Percentiles rank a stretch among this genome's conserved stretches.
These are phyloP conservation scores for Leptinotarsa texana DNA, from an alignment of 1,140 invertebrate species.

Conservation along the genomic window DNA sequence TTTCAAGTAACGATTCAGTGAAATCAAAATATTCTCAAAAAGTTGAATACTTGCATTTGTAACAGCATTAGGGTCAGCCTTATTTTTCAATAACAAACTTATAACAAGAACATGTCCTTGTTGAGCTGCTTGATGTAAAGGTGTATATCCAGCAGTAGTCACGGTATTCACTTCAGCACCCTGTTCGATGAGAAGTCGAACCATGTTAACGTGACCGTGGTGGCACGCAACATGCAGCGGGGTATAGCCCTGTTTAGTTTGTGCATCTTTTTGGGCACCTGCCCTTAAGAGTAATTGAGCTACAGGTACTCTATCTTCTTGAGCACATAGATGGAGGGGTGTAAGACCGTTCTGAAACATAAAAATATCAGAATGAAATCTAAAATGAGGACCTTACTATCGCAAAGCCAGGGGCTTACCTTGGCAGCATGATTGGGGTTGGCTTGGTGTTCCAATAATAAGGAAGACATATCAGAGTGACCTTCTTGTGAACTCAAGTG, in stretches of 20 bases:
- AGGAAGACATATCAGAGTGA: conserved; percentile 83
- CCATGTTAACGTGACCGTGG: conserved; percentile 95
- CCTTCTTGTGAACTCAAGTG: conserved; percentile 95
- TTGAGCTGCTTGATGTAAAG: conserved; percentile 96
- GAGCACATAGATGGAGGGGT: conserved; percentile 86
- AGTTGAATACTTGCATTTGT: conserved; percentile 77
- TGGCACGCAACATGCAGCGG: conserved; percentile 96
- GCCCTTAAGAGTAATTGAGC: conserved; percentile 82
- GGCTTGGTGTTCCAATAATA: conserved; percentile 80
- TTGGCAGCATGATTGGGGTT: conserved; percentile 80
- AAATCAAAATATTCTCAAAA: conserved; percentile 12
- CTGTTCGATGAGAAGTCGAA: conserved; percentile 83
- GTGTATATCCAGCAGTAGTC: conserved; percentile 91
- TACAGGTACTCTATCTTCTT: conserved; percentile 90
- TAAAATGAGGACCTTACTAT: conserved; percentile 1
- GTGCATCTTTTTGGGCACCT: conserved; percentile 77
- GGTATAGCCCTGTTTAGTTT: conserved; percentile 94
- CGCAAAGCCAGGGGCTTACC: conserved; percentile 49
- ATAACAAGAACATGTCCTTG: conserved; percentile 97
- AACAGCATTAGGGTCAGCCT: conserved; percentile 91
- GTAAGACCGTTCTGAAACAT: conserved; percentile 78
- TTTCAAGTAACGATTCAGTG: not conserved
- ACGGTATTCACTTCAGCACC: conserved; percentile 71
- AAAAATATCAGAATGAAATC: not conserved
- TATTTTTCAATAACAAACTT: conserved; percentile 89